phyloP scores from a whole-genome alignment of 2,113 vertebrate genomes.

The Oncorhynchus kisutch region DNA sequence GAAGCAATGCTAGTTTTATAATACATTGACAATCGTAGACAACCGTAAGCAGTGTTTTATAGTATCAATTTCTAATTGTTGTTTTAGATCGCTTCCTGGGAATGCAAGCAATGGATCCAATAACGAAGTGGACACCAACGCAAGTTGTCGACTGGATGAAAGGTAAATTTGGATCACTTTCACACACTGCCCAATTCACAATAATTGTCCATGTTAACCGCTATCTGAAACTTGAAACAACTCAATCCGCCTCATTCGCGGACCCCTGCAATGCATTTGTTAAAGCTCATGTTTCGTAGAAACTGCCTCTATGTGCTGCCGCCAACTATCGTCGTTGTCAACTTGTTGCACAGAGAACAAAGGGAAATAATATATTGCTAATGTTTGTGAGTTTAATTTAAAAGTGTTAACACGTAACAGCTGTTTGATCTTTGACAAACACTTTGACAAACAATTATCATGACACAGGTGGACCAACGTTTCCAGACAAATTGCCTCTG shows the following conservation, averaged over 20 bases:
- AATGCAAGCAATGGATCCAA: conserved; percentile 72
- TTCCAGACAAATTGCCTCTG: too few relatives aligned
- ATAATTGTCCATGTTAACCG: too few relatives aligned
- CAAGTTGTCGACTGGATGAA: conserved; percentile 81
- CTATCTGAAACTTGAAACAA: not conserved
- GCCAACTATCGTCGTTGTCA: not conserved
- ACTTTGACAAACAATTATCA: too few relatives aligned
- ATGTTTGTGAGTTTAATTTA: not conserved
- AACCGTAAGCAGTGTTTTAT: not conserved
- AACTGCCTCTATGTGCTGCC: conserved; percentile 53
- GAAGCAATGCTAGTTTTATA: not conserved
- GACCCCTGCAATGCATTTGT: conserved; percentile 11
- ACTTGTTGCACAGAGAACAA: not conserved
- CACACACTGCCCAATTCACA: too few relatives aligned
- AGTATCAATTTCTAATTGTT: not conserved
- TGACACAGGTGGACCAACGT: too few relatives aligned
- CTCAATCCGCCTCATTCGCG: not conserved
- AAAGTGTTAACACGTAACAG: not conserved
- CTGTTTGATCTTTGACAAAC: too few relatives aligned
- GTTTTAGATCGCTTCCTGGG: not conserved
- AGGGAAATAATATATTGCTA: not conserved
- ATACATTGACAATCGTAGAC: not conserved
- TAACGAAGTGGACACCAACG: conserved; percentile 78
- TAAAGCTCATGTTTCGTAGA: conserved; percentile 59
- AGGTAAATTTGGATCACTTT: conserved; percentile 52